phyloP scores from a whole-genome alignment of 2,113 vertebrate species.

The Siphamia tubifer region DNA sequence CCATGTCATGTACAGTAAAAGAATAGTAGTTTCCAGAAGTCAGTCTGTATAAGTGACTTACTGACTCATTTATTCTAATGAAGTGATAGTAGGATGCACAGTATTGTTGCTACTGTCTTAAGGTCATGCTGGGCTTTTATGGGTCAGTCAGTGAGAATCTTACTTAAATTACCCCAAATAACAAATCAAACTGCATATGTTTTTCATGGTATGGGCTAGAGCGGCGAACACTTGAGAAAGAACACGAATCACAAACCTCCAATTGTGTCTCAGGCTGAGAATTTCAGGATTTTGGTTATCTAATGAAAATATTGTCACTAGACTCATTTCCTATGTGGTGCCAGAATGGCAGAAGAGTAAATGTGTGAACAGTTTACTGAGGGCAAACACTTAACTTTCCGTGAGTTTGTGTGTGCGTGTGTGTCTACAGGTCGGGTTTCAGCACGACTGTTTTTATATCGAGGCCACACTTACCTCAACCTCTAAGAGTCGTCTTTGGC shows the following conservation, averaged over 20 bases:
- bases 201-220: slow-evolving; percentile 63
- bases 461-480: slow-evolving; percentile 68
- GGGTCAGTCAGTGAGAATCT: slow-evolving; percentile 31
- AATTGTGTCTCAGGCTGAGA: slow-evolving; percentile 80
- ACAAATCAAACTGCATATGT: slow-evolving; percentile 64
- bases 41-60: slow-evolving; percentile 10
- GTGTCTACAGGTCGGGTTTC: slow-evolving; percentile 79
- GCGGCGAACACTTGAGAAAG: slow-evolving; percentile 42
- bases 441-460: slow-evolving; percentile 78
- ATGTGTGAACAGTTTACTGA: slow-evolving; percentile 82
- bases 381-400: slow-evolving; percentile 66
- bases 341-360: slow-evolving; percentile 80
- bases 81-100: not conserved
- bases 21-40: slow-evolving; percentile 12
- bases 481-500: slow-evolving; percentile 58
- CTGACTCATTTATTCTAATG: slow-evolving; percentile 17
- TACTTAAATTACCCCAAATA: slow-evolving; percentile 67
- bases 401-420: slow-evolving; percentile 56
- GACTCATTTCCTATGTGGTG: slow-evolving; percentile 87
- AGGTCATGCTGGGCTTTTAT: slow-evolving; percentile 44
- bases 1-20: slow-evolving; percentile 45
- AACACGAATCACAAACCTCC: slow-evolving; percentile 79
- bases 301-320: slow-evolving; percentile 89
- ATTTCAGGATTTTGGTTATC: slow-evolving; percentile 81
- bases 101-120: slow-evolving; percentile 33